A percentile compares a stretch with the other conserved stretches of the same genome.
Conservation (phyloP, 2,888 invertebrate genomes). For the Nipponacmea schrenckii region DNA sequence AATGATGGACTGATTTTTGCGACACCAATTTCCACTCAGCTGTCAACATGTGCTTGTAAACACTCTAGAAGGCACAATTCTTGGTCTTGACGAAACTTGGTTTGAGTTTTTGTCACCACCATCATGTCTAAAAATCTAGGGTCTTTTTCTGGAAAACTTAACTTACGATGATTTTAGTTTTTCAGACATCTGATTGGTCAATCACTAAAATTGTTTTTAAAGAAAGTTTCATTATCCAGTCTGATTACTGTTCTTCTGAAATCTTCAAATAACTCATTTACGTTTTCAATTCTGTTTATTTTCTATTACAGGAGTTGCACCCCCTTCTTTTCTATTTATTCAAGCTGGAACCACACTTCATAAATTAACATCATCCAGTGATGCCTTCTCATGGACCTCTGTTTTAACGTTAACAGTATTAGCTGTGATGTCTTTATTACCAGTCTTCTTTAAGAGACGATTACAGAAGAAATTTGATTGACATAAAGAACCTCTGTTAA, state of each 20-base stretch:
- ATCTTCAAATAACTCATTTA: too few relatives aligned
- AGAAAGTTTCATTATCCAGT: too few relatives aligned
- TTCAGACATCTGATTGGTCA: too few relatives aligned
- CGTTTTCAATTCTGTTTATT: too few relatives aligned
- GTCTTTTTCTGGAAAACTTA: too few relatives aligned
- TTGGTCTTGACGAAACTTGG: too few relatives aligned
- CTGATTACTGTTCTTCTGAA: too few relatives aligned
- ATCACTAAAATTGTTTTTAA: too few relatives aligned
- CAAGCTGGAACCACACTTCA: slow-evolving; percentile 97
- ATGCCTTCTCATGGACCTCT: slow-evolving; percentile 90
- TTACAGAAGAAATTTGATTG: slow-evolving; percentile 72
- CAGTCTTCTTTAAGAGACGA: slow-evolving; percentile 85
- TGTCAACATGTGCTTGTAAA: not conserved
- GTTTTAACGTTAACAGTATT: slow-evolving; percentile 81
- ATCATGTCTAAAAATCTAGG: too few relatives aligned
- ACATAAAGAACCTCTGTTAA: slow-evolving; percentile 19
- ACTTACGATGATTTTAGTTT: too few relatives aligned
- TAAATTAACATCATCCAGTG: slow-evolving; percentile 76
- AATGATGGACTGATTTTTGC: not conserved
- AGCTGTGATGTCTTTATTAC: slow-evolving; percentile 85
- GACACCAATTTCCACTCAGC: not conserved
- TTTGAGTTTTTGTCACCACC: too few relatives aligned
- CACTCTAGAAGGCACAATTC: too few relatives aligned
- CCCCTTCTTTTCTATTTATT: slow-evolving; percentile 96
- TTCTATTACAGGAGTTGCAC: slow-evolving; percentile 69